phyloP scores from a whole-genome alignment of 1,140 invertebrate genomes.

The Megalonaias nervosa region DNA sequence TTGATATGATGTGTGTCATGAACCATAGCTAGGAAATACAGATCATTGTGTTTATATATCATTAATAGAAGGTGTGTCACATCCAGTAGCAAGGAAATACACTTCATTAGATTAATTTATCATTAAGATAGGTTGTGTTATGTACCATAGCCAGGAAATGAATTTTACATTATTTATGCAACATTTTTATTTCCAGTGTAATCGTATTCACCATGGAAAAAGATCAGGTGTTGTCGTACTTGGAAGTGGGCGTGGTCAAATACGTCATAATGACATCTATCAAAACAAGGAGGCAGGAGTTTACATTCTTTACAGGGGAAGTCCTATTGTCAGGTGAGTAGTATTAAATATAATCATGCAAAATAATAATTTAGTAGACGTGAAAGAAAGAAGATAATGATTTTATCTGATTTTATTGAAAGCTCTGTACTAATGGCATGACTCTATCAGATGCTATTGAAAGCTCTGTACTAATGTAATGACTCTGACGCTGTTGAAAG shows the following conservation, averaged over 20 bases:
- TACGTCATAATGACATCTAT: constrained; percentile 63
- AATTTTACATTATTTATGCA: background rate
- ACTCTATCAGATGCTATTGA: too few species aligned
- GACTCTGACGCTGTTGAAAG: too few species aligned
- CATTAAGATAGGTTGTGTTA: background rate
- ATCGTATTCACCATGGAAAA: constrained; percentile 64
- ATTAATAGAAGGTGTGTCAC: background rate
- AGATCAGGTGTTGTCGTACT: constrained; percentile 64
- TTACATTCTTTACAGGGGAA: constrained; percentile 62
- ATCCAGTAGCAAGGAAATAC: background rate
- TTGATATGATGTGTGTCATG: background rate
- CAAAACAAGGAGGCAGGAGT: constrained; percentile 64
- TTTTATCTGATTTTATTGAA: too few species aligned
- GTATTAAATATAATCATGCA: background rate
- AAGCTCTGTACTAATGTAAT: too few species aligned
- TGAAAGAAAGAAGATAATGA: too few species aligned
- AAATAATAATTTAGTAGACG: too few species aligned
- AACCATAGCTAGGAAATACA: background rate
- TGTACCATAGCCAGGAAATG: background rate
- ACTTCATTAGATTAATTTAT: background rate
- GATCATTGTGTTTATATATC: background rate
- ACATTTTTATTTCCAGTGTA: constrained; percentile 47
- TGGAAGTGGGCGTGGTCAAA: constrained; percentile 63
- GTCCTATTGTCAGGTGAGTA: constrained; percentile 57
- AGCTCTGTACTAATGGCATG: too few species aligned